Conservation (phyloP, 2,113 vertebrate species). For the Hyla sarda region DNA sequence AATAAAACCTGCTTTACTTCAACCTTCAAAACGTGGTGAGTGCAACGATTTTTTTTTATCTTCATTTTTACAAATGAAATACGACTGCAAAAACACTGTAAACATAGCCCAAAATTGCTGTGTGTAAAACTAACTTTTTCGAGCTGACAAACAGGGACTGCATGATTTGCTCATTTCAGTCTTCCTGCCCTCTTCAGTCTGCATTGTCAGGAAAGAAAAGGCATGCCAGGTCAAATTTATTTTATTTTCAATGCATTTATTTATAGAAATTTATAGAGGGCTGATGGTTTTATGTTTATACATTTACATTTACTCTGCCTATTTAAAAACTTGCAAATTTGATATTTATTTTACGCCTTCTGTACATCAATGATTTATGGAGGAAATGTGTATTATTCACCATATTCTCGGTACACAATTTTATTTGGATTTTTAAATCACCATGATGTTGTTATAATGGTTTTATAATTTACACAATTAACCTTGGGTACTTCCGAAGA, state of each 20-base stretch:
- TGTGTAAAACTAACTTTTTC: neutral
- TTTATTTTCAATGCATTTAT: too few species aligned
- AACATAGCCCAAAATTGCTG: too few species aligned
- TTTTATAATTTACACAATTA: constrained; percentile 48
- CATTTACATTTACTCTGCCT: neutral
- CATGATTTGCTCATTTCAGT: too few species aligned
- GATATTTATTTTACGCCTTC: neutral
- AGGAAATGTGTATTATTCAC: neutral
- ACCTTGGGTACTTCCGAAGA: constrained; percentile 38
- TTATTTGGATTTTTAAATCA: constrained; percentile 11
- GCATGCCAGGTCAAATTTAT: too few species aligned
- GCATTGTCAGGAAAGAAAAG: neutral
- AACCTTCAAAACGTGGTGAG: too few species aligned
- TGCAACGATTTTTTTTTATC: too few species aligned
- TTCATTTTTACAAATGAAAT: too few species aligned
- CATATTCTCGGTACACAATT: constrained; percentile 2
- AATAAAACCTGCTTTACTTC: too few species aligned
- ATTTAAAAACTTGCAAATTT: neutral
- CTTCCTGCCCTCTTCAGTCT: neutral
- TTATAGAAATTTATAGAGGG: too few species aligned
- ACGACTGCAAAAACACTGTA: too few species aligned
- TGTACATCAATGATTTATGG: constrained; percentile 11
- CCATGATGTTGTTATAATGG: constrained; percentile 33
- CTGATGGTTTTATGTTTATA: neutral
- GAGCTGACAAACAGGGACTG: too few species aligned